Base-by-base conservation (phyloP, 2,888 invertebrate species). In the Hylaea fasciaria region DNA sequence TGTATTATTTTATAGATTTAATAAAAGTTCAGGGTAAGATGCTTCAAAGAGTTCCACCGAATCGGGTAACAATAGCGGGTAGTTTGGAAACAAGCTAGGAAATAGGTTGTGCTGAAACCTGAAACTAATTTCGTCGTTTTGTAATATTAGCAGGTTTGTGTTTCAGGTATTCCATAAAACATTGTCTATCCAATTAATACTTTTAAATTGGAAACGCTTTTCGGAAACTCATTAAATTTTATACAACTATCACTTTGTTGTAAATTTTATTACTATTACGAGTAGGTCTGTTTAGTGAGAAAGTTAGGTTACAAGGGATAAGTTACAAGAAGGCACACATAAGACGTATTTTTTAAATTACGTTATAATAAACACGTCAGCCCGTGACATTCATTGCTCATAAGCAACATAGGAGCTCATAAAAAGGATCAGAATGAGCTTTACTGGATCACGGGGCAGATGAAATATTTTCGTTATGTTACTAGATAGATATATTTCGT, bases 381-480 rank as follows among this genome's bases (percentile, higher is more conserved):
- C 73, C 57, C 64, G 72, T 71, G 78, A 82, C 81, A 78, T 82
- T 82, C 81, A 84, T 82, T 81, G 81, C 80, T 81, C 82, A 83
- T 81, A 81, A 80, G 78, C 77, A 79, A 78, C 82, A 78, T 75
- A 70, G 74, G 63, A 79, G 74, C 81, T 83, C 85, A 86, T 88
- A 87, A 87, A 87, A 82, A 73, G 85, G 85, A 85, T 87, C 83
- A 83, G 63, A 67, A 68, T 68, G 72, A 81, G 86, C 81, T 86
- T 84, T 82, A 76, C 77, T 70, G 80, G 81, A 83, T 84, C 81
- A 80, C 68, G 76, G 74, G 75, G 76, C 78, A 83, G 84, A 87
- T 85, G 81, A 85, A 86, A 87, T 85, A 87, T 85, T 82, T 86
- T 80, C 79, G 77, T 79, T 77, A 79, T 80, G 80, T 22, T 39